Evolutionary conservation across 2,888 invertebrate genomes (phyloP).

Genomic region (Dasysyrphus albostriatus): DNA sequence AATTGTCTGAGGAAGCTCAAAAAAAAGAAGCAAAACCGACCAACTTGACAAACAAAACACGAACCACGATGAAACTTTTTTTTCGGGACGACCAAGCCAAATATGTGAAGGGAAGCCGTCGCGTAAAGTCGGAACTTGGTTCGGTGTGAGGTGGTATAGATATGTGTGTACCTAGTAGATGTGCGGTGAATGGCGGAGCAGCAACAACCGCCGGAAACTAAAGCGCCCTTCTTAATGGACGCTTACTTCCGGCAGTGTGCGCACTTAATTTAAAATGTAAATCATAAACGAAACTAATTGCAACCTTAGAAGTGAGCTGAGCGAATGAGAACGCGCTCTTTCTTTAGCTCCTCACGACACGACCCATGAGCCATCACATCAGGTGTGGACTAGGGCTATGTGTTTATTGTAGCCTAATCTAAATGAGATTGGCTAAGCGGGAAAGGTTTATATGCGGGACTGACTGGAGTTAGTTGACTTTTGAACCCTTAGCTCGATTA

Average conservation of each 20-base stretch:
- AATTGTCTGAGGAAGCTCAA: conserved; percentile 18
- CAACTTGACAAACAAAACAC: conserved; percentile 75
- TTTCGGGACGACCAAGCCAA: conserved; percentile 18
- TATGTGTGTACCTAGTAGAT: conserved; percentile 3
- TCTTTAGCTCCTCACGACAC: conserved; percentile 5
- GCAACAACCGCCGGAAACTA: conserved; percentile 44
- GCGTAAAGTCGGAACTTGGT: conserved; percentile 16
- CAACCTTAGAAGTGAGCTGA: conserved; percentile 65
- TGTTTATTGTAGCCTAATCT: conserved; percentile 68
- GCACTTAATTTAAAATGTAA: conserved; percentile 75
- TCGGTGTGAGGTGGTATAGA: neutral
- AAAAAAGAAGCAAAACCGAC: conserved; percentile 32
- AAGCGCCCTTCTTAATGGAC: conserved; percentile 74
- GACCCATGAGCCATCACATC: conserved; percentile 11
- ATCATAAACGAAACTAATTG: conserved; percentile 75
- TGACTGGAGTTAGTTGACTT: conserved; percentile 34
- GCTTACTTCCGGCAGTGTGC: conserved; percentile 73
- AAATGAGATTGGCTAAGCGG: conserved; percentile 68
- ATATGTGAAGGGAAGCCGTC: conserved; percentile 20
- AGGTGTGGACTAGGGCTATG: conserved; percentile 38
- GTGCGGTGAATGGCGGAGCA: neutral
- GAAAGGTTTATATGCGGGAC: neutral
- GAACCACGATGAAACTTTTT: conserved; percentile 49
- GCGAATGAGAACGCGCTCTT: conserved; percentile 34
- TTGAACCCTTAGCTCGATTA: conserved; percentile 41